Percentiles rank a stretch among this genome's conserved stretches.
Conservation (phyloP, 2,113 vertebrate genomes). For the Meles meles region DNA sequence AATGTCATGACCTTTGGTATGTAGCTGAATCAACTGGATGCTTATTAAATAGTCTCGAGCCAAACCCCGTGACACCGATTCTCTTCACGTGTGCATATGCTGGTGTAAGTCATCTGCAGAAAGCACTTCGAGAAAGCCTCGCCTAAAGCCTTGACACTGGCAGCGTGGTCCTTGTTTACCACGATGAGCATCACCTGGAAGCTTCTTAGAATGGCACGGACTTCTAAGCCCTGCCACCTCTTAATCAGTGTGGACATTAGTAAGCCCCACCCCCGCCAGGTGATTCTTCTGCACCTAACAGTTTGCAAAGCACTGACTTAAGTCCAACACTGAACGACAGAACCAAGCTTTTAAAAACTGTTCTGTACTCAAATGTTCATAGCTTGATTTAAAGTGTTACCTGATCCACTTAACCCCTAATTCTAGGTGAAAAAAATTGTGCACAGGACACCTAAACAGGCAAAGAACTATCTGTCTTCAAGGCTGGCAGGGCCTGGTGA, state of each 20-base stretch:
- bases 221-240: not conserved
- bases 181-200: not conserved
- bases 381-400: not conserved
- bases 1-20: not conserved
- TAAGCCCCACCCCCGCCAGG: not conserved
- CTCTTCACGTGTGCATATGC: not conserved
- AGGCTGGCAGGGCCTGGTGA: not conserved
- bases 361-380: not conserved
- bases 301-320: not conserved
- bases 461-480: not conserved
- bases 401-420: not conserved
- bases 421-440: not conserved
- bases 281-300: too few relatives aligned
- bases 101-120: not conserved
- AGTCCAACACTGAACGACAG: not conserved
- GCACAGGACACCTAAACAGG: not conserved
- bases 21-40: not conserved
- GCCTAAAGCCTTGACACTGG: too few relatives aligned
- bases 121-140: not conserved
- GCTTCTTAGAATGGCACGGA: not conserved
- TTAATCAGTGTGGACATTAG: not conserved
- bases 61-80: too few relatives aligned
- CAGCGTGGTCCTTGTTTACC: too few relatives aligned
- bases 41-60: not conserved
- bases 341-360: not conserved